Base-by-base conservation (phyloP, 1,140 invertebrate species). In the Drosophila baimaii region DNA sequence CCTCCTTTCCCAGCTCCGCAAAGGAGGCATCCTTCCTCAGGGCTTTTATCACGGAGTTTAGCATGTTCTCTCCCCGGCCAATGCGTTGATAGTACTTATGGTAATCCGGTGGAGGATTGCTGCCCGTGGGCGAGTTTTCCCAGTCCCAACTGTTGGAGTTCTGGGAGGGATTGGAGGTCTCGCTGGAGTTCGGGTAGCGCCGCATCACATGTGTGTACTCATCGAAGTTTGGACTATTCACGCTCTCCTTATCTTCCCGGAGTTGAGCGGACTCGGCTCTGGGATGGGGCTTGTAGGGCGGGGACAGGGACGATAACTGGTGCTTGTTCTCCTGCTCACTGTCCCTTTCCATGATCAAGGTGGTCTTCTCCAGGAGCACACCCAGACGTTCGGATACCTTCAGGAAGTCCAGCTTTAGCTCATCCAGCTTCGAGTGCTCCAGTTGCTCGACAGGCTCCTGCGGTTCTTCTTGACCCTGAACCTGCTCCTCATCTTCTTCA, bases 371-470 rank as follows among this genome's bases (percentile, higher is more conserved):
- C 2, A 92, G 19, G 5, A 92, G 52, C 19, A 89, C 81, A 2
- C 88, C 86, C 54, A 91, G 57, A 41, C 90, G 71, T 59, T 91
- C 78, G 3, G 91, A 91, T 0, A 90, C 89, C 52, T 91, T 91
- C 0, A 91, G 69, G 44, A 89, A 90, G 13, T 91, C 89, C 17
- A 84, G 37, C 47, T 91, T 89, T 0, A 89, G 59, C 43, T 89
- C 84, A 44, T 85, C 75, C n/a, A 89, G 35, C 51, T 90, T 84
- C 1, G 85, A 76, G 35, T 89, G 81, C 29, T 80, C 75, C 2
- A 82, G 23, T 19, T 81, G 58, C 8, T 51, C 37, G 9, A 37
- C 44, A 23, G 49, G 1, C 8, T 63, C 41, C 4, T 44, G 51
- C 12, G 25, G 8, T 4, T 70, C 49, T 5, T 10, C 51, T 21